phyloP scores from a whole-genome alignment of 2,888 invertebrate species.

The Lutraria lutraria region DNA sequence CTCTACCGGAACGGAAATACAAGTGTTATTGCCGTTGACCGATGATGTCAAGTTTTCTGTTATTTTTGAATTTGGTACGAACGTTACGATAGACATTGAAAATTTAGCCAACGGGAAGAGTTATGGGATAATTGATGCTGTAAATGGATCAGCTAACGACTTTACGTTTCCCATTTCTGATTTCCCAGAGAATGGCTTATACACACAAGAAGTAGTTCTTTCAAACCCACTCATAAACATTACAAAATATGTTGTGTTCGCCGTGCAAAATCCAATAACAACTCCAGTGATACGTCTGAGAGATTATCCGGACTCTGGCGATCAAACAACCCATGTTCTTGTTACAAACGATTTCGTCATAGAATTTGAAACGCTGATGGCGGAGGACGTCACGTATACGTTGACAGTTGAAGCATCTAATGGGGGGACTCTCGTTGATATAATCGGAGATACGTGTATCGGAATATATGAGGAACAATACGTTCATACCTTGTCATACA shows the following conservation, averaged over 20 bases:
- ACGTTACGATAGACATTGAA: neutral
- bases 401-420: neutral
- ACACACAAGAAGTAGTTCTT: neutral
- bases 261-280: neutral
- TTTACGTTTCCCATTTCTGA: neutral
- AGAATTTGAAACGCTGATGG: neutral
- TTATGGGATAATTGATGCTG: neutral
- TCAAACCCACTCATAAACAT: neutral
- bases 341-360: neutral
- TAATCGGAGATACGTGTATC: neutral
- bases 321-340: neutral
- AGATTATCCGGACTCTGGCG: neutral
- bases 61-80: slow-evolving; percentile 28
- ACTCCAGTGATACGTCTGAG: neutral
- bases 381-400: neutral
- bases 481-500: neutral
- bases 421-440: neutral
- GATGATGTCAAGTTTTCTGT: neutral
- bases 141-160: neutral
- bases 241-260: neutral
- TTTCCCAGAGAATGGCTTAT: neutral
- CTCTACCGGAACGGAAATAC: slow-evolving; percentile 26
- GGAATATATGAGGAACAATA: neutral
- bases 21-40: slow-evolving; percentile 12
- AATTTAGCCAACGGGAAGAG: neutral